Evolutionary conservation across 2,797 vertebrate genomes (phyloP), one percentile per base, ranked within the genome.

Genomic region (Cyclopterus lumpus): DNA sequence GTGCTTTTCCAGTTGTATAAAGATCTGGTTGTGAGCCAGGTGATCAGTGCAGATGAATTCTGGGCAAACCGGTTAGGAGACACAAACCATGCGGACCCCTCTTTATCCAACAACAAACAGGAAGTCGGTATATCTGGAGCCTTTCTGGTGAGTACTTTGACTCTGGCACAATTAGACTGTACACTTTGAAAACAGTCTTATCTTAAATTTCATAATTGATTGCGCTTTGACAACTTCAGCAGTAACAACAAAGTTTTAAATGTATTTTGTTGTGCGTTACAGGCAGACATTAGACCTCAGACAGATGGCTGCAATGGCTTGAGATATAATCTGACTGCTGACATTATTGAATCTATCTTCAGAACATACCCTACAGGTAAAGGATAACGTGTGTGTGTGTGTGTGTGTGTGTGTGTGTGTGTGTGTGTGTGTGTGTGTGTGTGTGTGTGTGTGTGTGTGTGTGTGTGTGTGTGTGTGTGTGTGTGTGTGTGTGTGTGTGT

Each of bases 321-420:
- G 84, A 95, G 97, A 92, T 99, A 99, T 72, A 99, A 99, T 89
- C 94, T 99, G 89, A 99, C 98, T 28, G 95, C 97, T 20, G 98
- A 99, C 90, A 99, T 99, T 75, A 99, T 99, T 74, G 97, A 99
- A 85, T 99, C 98, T 42, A 96, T 99, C 94, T 99, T 99, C 94
- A 96, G 97, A 90, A 99, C 98, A 12, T 99, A 99, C 81, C 98
- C 98, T 77, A 96, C 98, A 95, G 98, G 98, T 99, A 91, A 93
- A 64, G 12, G 1, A 48, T 28, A 4, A 28, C n/a, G n/a, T n/a
- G n/a, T n/a, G n/a, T n/a, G n/a, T n/a, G n/a, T n/a, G n/a, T n/a
- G n/a, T n/a, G n/a, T n/a, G n/a, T n/a, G n/a, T n/a, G n/a, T n/a
- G n/a, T n/a, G n/a, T n/a, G n/a, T n/a, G n/a, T n/a, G n/a, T n/a